Evolutionary conservation across 2,797 vertebrate genomes (phyloP).

Genomic region (Gymnodraco acuticeps): DNA sequence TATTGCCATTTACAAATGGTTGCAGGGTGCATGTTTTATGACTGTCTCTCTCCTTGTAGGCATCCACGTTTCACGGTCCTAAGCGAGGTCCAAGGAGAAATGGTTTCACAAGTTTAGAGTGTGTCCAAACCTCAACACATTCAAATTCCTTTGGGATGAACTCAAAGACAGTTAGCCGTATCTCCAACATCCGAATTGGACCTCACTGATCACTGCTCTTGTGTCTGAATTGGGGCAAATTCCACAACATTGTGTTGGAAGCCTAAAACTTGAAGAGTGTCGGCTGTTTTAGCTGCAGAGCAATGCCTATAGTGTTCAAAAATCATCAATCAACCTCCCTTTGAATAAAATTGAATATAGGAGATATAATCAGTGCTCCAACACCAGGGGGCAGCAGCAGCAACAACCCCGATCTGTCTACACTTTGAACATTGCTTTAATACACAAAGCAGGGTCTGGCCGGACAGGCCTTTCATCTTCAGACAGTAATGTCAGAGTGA

Average conservation of each 20-base stretch:
- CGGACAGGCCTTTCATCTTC: slow-evolving; percentile 16
- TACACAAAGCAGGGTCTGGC: not conserved
- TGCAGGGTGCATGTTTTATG: not conserved
- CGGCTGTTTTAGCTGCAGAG: not conserved
- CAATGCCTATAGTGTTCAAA: not conserved
- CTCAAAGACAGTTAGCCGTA: not conserved
- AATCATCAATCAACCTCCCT: not conserved
- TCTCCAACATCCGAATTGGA: not conserved
- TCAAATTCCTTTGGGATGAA: not conserved
- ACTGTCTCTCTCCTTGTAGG: not conserved
- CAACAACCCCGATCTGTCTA: slow-evolving; percentile 24
- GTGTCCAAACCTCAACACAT: not conserved
- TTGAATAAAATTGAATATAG: not conserved
- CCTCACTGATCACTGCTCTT: no score
- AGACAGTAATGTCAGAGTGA: not conserved
- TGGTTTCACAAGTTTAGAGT: not conserved
- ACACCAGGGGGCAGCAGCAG: slow-evolving; percentile 72
- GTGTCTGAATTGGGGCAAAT: no score
- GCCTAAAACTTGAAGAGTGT: no score
- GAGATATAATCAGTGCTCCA: not conserved
- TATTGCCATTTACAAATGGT: not conserved
- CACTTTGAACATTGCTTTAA: slow-evolving; percentile 3
- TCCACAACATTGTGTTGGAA: not conserved
- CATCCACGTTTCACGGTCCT: not conserved
- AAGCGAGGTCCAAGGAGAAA: no score